A percentile compares a stretch with the other conserved stretches of the same genome.
These are phyloP conservation scores for Hippocampus barbouri DNA, from an alignment of 2,113 vertebrate genomes.

Conservation along the genomic window DNA sequence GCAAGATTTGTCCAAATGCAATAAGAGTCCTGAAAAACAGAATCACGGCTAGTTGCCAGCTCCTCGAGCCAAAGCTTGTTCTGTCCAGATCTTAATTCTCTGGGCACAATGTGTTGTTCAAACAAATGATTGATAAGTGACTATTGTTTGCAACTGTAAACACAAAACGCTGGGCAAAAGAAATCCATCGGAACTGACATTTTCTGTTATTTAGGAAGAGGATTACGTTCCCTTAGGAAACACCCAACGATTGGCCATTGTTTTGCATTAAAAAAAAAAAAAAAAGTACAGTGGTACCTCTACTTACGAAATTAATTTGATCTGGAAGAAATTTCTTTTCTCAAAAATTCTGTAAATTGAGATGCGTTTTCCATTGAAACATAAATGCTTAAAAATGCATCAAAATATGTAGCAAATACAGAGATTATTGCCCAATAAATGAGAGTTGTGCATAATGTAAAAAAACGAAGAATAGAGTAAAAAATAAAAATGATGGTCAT, in stretches of 20 bases:
- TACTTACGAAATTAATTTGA: too few relatives aligned
- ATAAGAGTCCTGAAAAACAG: neutral
- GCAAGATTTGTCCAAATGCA: constrained; percentile 5
- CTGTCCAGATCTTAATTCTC: constrained; percentile 23
- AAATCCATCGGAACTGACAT: constrained; percentile 27
- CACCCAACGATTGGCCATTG: constrained; percentile 55
- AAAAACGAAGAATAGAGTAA: too few relatives aligned
- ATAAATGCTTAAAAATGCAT: too few relatives aligned
- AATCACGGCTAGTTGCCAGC: constrained; percentile 11
- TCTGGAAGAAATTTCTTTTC: too few relatives aligned
- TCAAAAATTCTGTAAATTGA: too few relatives aligned
- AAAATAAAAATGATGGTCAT: too few relatives aligned
- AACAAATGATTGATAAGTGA: constrained; percentile 35
- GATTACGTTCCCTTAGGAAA: constrained; percentile 43
- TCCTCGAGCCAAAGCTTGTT: constrained; percentile 38
- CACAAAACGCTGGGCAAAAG: constrained; percentile 25
- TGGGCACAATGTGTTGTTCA: constrained; percentile 44
- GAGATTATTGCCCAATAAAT: too few relatives aligned
- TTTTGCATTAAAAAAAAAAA: constrained; percentile 23
- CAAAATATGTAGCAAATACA: too few relatives aligned
- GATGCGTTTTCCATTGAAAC: too few relatives aligned
- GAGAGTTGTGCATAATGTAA: too few relatives aligned
- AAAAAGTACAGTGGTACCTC: too few relatives aligned
- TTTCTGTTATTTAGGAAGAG: constrained; percentile 36
- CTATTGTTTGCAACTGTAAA: constrained; percentile 35